phyloP scores from a whole-genome alignment of 2,113 vertebrate species.

The Tupaia chinensis region DNA sequence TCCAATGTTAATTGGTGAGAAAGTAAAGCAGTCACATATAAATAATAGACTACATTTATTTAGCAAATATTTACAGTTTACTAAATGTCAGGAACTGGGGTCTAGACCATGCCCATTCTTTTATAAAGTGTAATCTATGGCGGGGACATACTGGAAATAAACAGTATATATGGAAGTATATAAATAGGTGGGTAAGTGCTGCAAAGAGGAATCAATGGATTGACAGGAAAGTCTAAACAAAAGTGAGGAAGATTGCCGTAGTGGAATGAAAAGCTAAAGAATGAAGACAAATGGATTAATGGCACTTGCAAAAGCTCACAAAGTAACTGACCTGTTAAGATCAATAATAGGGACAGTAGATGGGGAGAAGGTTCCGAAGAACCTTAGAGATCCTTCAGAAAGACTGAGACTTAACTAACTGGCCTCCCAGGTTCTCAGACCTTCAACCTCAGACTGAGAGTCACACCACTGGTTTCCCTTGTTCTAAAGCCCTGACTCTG shows the following conservation, averaged over 20 bases:
- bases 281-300: neutral
- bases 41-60: neutral
- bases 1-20: neutral
- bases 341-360: neutral
- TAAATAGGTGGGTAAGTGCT: slow-evolving; percentile 8
- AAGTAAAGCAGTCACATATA: slow-evolving; percentile 3
- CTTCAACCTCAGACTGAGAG: neutral
- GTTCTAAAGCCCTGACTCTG: neutral
- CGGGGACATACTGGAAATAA: neutral
- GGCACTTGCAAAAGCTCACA: neutral
- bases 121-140: neutral
- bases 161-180: neutral
- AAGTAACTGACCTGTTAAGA: neutral
- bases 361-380: neutral
- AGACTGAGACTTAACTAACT: neutral
- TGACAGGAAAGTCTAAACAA: neutral
- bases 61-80: neutral
- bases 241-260: neutral
- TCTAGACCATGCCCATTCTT: neutral
- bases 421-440: neutral
- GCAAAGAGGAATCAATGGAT: neutral
- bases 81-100: neutral
- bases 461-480: neutral
- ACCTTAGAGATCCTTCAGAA: neutral
- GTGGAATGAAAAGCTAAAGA: neutral